Evolutionary conservation across 2,888 invertebrate genomes (phyloP).

Genomic region (Trichogramma dendrolimi): DNA sequence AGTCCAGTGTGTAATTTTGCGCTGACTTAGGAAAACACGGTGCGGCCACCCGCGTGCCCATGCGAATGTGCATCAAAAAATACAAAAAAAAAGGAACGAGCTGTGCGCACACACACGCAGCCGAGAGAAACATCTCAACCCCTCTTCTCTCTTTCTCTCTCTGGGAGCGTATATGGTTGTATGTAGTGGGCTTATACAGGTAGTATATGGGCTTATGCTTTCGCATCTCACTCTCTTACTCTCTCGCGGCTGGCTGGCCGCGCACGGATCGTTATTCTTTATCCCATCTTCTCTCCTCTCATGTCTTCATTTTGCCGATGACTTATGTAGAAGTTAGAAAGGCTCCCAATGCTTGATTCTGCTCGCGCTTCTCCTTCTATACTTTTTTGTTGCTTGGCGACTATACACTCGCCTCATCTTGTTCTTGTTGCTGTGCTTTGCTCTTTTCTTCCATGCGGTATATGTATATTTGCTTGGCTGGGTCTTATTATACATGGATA

Average conservation of each 20-base stretch:
- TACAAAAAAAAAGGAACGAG: constrained; percentile 38
- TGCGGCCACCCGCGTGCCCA: constrained; percentile 51
- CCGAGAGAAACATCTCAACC: no score
- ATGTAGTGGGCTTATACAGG: no score
- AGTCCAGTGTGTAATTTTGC: constrained; percentile 52
- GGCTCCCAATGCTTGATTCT: constrained; percentile 21
- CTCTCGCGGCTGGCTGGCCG: no score
- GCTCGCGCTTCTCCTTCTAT: not conserved
- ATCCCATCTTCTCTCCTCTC: constrained; percentile 28
- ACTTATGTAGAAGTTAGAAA: constrained; percentile 28
- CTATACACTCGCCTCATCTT: constrained; percentile 14
- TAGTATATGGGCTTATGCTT: no score
- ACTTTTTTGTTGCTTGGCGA: constrained; percentile 21
- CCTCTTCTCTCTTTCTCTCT: not conserved
- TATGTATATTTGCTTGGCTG: no score
- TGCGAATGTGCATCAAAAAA: constrained; percentile 49
- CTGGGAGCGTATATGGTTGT: no score
- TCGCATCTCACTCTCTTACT: no score
- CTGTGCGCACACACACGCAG: constrained; percentile 22
- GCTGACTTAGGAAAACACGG: constrained; percentile 53
- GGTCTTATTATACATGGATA: no score
- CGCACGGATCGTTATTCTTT: constrained; percentile 29
- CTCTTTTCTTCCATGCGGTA: no score
- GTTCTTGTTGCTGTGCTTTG: not conserved
- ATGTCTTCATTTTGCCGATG: constrained; percentile 40